Conservation (phyloP, 2,113 vertebrate genomes). For the Psittacara wagleri region DNA sequence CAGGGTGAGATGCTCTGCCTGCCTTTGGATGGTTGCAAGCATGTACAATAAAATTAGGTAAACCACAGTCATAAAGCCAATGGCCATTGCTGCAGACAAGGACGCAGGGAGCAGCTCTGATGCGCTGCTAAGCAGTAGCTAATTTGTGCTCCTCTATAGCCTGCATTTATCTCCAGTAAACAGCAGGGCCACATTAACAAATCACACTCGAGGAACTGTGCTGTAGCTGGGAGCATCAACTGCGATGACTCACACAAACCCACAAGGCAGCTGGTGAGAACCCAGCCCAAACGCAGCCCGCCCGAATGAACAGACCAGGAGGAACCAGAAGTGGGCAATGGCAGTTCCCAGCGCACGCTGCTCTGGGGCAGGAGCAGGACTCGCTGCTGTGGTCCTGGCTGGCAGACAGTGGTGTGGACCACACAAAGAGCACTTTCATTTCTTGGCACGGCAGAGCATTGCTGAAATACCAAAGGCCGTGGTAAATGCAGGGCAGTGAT, state of each 20-base stretch:
- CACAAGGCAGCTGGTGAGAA: background rate
- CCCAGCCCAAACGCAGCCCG: background rate
- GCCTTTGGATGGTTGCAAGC: background rate
- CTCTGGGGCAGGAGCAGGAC: background rate
- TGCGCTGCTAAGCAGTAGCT: background rate
- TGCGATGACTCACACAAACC: conserved; percentile 14
- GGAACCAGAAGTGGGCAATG: conserved; percentile 33
- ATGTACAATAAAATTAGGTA: background rate
- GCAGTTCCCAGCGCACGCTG: background rate
- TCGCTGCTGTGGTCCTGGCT: background rate
- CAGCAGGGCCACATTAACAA: background rate
- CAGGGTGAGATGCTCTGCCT: background rate
- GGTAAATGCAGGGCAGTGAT: conserved; percentile 53
- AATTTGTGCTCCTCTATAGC: background rate
- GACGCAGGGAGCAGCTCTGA: background rate
- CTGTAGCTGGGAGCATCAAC: background rate
- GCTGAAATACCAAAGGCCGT: conserved; percentile 66
- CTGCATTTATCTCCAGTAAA: background rate
- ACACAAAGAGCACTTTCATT: conserved; percentile 66
- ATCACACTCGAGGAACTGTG: background rate
- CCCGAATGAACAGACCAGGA: background rate
- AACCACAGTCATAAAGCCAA: background rate
- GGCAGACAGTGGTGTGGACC: conserved; percentile 34
- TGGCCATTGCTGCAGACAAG: background rate
- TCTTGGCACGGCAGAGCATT: conserved; percentile 39